Percentiles rank a stretch among this genome's conserved stretches.
phyloP scores from a whole-genome alignment of 2,113 vertebrate species.

The Brachionichthys hirsutus region DNA sequence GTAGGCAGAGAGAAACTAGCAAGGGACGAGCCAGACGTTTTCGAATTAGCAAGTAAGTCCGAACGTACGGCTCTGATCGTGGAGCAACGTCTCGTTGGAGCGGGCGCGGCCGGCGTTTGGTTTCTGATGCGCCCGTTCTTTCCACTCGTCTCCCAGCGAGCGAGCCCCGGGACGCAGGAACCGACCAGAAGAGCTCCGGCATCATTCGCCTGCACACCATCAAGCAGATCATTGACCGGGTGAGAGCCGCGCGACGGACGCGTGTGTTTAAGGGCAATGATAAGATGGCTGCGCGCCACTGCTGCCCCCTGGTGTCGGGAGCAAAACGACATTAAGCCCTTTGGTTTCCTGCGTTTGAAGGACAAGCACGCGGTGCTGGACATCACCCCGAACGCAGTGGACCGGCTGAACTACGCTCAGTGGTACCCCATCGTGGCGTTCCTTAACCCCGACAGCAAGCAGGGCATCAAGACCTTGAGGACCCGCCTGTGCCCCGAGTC shows the following conservation, averaged over 20 bases:
- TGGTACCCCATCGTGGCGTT: conserved; percentile 99
- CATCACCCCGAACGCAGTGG: conserved; percentile 98
- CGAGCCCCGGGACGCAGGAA: conserved; percentile 95
- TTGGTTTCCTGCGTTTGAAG: conserved; percentile 63
- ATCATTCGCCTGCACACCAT: conserved; percentile 99
- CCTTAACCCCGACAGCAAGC: conserved; percentile 96
- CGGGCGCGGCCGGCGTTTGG: conserved; percentile 55
- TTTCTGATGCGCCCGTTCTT: conserved; percentile 41
- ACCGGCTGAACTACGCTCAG: conserved; percentile 98
- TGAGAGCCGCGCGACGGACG: conserved; percentile 70
- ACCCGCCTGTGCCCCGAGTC: conserved; percentile 93
- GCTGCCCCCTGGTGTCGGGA: conserved; percentile 64
- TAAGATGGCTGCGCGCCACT: conserved; percentile 21
- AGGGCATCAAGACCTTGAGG: conserved; percentile 96
- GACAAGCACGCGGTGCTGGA: conserved; percentile 97
- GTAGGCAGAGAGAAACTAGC: conserved; percentile 93
- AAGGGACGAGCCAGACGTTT: conserved; percentile 92
- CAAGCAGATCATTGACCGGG: conserved; percentile 97
- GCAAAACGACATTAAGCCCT: neutral
- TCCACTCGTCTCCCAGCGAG: conserved; percentile 80
- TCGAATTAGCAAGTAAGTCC: conserved; percentile 95
- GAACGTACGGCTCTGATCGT: too few species aligned
- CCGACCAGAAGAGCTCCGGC: conserved; percentile 93
- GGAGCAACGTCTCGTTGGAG: conserved; percentile 60
- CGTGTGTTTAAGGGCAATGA: conserved; percentile 4